Percentiles rank a stretch among this genome's conserved stretches.
Conservation (phyloP, 2,888 invertebrate genomes). For the Platycnemis pennipes region DNA sequence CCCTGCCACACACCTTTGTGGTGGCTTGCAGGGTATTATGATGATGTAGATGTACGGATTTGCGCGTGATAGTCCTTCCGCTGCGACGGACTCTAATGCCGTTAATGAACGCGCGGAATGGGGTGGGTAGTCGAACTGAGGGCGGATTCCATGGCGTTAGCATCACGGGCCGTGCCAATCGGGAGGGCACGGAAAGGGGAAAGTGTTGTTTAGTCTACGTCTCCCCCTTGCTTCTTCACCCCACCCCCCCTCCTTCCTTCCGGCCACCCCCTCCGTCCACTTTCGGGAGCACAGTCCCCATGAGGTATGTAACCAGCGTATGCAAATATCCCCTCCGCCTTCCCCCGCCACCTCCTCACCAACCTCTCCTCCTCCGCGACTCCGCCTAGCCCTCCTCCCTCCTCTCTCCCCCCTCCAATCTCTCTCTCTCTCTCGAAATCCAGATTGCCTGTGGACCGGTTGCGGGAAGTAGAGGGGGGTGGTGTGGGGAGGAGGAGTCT, state of each 20-base stretch:
- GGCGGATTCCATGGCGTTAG: not conserved
- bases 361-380: not conserved
- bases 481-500: not conserved
- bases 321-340: slow-evolving; percentile 47
- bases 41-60: no score
- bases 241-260: not conserved
- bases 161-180: not conserved
- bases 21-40: no score
- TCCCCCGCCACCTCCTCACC: not conserved
- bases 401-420: not conserved
- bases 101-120: not conserved
- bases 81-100: no score
- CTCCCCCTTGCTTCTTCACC: no score
- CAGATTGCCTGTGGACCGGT: slow-evolving; percentile 73
- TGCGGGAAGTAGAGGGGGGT: slow-evolving; percentile 50
- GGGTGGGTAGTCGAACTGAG: not conserved
- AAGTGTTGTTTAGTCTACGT: no score
- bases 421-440: slow-evolving; percentile 73
- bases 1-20: no score
- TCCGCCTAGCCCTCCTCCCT: not conserved
- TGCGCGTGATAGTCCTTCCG: no score
- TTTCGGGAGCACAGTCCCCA: slow-evolving; percentile 46
- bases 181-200: not conserved
- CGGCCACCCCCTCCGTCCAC: not conserved
- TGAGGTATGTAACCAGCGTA: slow-evolving; percentile 65